Evolutionary conservation across 2,797 vertebrate genomes (phyloP).

Genomic region (Pipistrellus kuhlii): DNA sequence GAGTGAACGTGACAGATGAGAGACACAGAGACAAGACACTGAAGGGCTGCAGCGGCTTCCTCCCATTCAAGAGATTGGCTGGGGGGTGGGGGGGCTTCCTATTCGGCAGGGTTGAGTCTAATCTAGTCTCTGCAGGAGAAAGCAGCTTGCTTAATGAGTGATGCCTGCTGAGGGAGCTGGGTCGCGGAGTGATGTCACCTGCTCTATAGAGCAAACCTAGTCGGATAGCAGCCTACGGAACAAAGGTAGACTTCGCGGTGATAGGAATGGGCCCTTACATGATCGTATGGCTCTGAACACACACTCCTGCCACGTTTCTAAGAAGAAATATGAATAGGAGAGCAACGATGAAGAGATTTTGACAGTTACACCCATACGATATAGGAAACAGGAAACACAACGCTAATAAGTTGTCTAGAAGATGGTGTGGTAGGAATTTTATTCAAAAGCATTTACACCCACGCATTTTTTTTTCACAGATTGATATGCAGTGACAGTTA

Average conservation of each 20-base stretch:
- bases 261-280: accelerated
- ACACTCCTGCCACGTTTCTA: background rate
- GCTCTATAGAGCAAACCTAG: background rate
- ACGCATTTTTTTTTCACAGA: constrained; percentile 72
- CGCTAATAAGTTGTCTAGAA: background rate
- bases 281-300: background rate
- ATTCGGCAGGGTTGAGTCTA: background rate
- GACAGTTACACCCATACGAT: background rate
- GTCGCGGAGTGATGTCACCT: accelerated
- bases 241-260: background rate
- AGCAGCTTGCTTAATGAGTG: background rate
- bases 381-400: background rate
- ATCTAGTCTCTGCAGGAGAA: background rate
- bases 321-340: background rate
- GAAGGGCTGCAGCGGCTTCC: background rate
- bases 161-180: background rate
- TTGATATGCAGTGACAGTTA: constrained; percentile 71
- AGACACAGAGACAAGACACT: background rate
- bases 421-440: background rate
- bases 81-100: background rate
- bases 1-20: background rate
- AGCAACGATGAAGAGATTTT: background rate
- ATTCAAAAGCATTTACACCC: constrained; percentile 81
- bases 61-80: background rate
- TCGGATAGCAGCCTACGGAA: background rate